Evolutionary conservation across 2,113 vertebrate genomes (phyloP).

Genomic region (Siniperca chuatsi): DNA sequence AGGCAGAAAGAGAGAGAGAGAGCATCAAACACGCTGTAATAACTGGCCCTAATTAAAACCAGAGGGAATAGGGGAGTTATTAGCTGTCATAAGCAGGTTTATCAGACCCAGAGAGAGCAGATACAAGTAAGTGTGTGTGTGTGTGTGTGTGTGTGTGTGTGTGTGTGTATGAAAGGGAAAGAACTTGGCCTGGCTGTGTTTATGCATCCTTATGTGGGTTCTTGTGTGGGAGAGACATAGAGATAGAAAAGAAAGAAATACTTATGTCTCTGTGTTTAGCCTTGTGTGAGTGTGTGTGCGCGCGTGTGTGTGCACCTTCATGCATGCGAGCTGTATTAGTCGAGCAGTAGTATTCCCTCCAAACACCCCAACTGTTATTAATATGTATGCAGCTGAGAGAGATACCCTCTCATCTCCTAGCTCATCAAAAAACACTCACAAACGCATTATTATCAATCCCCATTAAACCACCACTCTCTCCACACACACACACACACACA

Average conservation of each 20-base stretch:
- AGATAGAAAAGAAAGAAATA: constrained; percentile 34
- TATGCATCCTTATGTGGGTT: constrained; percentile 29
- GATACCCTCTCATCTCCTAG: constrained; percentile 66
- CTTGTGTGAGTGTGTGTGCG: background rate
- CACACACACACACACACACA: constrained; percentile 9
- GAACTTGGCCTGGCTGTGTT: constrained; percentile 21
- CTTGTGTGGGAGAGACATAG: background rate
- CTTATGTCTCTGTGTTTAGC: background rate
- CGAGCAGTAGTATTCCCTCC: constrained; percentile 51
- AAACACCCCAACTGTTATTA: constrained; percentile 71
- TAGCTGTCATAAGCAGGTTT: constrained; percentile 83
- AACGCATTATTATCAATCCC: constrained; percentile 72
- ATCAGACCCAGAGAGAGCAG: constrained; percentile 67
- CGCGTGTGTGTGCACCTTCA: background rate
- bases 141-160: constrained; percentile 24
- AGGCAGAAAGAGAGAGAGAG: constrained; percentile 16
- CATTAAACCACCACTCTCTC: constrained; percentile 40
- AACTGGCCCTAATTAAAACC: constrained; percentile 82
- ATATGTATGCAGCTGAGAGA: constrained; percentile 69
- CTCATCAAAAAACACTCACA: constrained; percentile 77
- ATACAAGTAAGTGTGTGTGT: constrained; percentile 41
- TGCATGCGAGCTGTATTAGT: constrained; percentile 18
- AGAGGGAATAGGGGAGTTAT: constrained; percentile 79
- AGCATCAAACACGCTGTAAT: constrained; percentile 73
- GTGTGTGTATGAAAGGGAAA: constrained; percentile 4